phyloP scores from a whole-genome alignment of 2,888 invertebrate genomes.

The Chironomus riparius region DNA sequence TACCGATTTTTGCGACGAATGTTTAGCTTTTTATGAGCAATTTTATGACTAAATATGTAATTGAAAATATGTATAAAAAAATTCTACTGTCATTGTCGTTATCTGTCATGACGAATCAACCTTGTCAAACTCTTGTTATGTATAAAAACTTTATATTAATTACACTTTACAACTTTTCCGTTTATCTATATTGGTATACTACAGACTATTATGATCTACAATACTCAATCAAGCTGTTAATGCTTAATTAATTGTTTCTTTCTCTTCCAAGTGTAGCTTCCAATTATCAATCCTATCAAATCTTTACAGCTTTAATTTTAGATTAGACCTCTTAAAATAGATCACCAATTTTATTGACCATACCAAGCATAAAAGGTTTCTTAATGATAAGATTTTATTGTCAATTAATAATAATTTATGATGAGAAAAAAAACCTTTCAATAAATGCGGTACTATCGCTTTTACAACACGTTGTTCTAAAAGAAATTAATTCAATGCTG shows the following conservation, averaged over 20 bases:
- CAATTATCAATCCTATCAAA: not conserved
- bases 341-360: too few relatives aligned
- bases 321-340: too few relatives aligned
- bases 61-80: not conserved
- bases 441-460: too few relatives aligned
- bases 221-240: not conserved
- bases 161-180: not conserved
- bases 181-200: not conserved
- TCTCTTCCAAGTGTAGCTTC: not conserved
- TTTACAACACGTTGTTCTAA: too few relatives aligned
- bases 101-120: constrained; percentile 13
- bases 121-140: constrained; percentile 20
- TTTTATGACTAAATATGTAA: not conserved
- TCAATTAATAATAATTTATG: too few relatives aligned
- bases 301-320: not conserved
- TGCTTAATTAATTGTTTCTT: not conserved
- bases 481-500: too few relatives aligned
- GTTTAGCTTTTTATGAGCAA: not conserved
- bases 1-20: not conserved
- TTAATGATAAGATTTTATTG: too few relatives aligned
- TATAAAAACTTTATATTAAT: not conserved
- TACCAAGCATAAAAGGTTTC: too few relatives aligned
- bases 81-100: constrained; percentile 1
- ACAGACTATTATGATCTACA: not conserved
- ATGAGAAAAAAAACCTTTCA: too few relatives aligned